phyloP scores from a whole-genome alignment of 2,113 vertebrate species.

The Chionis minor region DNA sequence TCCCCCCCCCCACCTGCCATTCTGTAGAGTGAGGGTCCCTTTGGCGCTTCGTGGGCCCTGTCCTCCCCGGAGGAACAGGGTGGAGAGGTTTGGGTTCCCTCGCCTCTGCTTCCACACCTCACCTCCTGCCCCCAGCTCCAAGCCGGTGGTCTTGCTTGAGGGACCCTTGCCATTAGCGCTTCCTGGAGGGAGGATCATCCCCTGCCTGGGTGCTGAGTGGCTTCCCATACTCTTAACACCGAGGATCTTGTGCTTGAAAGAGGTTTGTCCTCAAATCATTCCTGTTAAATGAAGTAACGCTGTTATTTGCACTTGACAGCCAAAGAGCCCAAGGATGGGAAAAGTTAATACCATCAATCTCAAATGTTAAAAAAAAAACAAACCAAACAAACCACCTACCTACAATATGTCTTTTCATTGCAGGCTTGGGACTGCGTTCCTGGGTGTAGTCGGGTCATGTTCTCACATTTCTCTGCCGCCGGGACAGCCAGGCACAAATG shows the following conservation, averaged over 20 bases:
- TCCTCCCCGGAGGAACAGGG: accelerated
- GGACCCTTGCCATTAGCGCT: accelerated
- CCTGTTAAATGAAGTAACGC: neutral
- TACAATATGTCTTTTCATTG: neutral
- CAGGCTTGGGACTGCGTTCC: neutral
- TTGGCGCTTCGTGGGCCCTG: accelerated
- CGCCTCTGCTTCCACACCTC: accelerated
- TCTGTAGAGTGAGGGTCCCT: accelerated
- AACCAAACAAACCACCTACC: accelerated
- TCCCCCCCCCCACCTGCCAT: accelerated
- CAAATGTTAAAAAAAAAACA: neutral
- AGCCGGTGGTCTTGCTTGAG: accelerated
- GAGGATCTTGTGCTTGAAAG: neutral
- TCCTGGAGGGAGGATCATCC: neutral
- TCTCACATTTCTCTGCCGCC: neutral
- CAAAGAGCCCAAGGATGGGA: neutral
- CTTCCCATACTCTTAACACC: neutral
- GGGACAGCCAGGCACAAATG: neutral
- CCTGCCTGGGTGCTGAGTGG: too few relatives aligned
- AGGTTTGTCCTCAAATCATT: neutral
- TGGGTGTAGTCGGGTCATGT: neutral
- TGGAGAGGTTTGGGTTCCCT: accelerated
- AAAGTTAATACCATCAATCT: neutral
- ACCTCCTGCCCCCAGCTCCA: neutral
- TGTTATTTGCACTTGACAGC: neutral